Conservation (phyloP, 2,888 invertebrate genomes). For the Dolichopus griseipennis region DNA sequence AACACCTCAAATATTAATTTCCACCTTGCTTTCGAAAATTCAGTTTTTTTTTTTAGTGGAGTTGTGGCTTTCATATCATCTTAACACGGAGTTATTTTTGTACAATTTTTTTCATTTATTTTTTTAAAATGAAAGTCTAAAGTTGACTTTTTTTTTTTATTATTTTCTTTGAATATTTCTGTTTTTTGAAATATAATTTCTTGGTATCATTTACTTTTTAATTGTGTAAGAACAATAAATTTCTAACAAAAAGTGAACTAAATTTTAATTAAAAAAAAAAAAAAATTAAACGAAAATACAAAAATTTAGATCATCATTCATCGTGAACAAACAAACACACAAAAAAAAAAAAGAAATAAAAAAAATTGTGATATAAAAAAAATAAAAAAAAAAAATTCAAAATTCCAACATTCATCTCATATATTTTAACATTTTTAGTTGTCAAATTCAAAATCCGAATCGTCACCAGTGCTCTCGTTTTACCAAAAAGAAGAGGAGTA, state of each 20-base stretch:
- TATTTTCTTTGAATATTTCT: neutral
- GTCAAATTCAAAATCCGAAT: neutral
- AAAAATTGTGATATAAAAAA: conserved; percentile 1
- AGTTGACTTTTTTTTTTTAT: neutral
- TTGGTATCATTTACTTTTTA: neutral
- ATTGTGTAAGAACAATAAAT: neutral
- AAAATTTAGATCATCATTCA: neutral
- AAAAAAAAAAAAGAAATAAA: neutral
- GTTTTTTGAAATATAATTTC: neutral
- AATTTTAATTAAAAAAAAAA: neutral
- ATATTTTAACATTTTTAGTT: neutral
- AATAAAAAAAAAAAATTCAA: neutral
- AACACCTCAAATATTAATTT: neutral
- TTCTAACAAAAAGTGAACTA: too few relatives aligned
- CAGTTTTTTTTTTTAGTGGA: neutral
- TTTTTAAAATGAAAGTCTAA: neutral
- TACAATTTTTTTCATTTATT: neutral
- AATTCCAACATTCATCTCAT: conserved; percentile 2
- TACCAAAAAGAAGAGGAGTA: too few relatives aligned
- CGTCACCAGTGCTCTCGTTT: neutral
- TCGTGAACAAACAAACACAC: neutral
- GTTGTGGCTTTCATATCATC: neutral
- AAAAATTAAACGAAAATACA: neutral
- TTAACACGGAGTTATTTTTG: neutral
- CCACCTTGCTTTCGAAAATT: neutral